phyloP scores from a whole-genome alignment of 1,140 invertebrate genomes.

The Hydropsyche tenuis region DNA sequence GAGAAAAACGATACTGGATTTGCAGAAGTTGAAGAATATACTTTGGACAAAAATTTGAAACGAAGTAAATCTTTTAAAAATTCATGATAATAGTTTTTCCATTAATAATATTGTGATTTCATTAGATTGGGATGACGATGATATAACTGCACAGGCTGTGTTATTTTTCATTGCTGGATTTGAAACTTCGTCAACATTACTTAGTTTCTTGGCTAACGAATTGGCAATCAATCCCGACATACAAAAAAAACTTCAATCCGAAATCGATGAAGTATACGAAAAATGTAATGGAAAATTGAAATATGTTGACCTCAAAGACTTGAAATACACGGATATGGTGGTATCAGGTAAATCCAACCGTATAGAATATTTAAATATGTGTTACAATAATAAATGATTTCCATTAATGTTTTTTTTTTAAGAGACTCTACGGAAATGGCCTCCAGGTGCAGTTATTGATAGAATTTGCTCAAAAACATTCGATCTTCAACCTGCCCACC shows the following conservation, averaged over 20 bases:
- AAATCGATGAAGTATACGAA: slow-evolving; percentile 58
- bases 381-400: neutral
- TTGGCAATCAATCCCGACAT: slow-evolving; percentile 65
- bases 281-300: slow-evolving; percentile 44
- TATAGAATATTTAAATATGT: neutral
- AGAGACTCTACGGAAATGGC: neutral
- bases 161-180: slow-evolving; percentile 67
- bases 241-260: slow-evolving; percentile 64
- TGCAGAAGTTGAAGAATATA: slow-evolving; percentile 3
- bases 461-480: neutral
- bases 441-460: neutral
- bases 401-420: neutral
- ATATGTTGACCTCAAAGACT: slow-evolving; percentile 5
- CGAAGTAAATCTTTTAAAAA: neutral
- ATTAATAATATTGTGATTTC: neutral
- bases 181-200: slow-evolving; percentile 67
- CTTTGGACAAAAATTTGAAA: neutral
- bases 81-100: neutral
- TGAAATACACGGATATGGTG: slow-evolving; percentile 35
- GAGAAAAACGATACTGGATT: neutral
- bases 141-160: slow-evolving; percentile 62
- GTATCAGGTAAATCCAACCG: slow-evolving; percentile 31
- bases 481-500: neutral
- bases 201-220: slow-evolving; percentile 63
- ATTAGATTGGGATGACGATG: slow-evolving; percentile 38